phyloP scores from a whole-genome alignment of 2,888 invertebrate species.

The Lathronympha strigana region DNA sequence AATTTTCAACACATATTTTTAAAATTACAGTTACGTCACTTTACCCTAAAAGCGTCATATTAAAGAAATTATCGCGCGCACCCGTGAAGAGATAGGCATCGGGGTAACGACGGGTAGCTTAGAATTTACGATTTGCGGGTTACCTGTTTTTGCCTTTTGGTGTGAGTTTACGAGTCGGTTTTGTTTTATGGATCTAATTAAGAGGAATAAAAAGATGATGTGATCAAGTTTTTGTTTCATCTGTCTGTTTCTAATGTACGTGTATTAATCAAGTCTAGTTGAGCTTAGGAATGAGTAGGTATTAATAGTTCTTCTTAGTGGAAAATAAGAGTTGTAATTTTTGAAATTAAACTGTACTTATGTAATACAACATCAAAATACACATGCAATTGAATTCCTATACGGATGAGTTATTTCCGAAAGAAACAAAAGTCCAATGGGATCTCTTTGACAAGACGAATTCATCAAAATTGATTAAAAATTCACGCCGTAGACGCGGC shows the following conservation, averaged over 20 bases:
- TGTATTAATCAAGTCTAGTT: not conserved
- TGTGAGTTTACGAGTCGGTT: constrained; percentile 40
- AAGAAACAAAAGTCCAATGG: too few species aligned
- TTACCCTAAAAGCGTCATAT: constrained; percentile 46
- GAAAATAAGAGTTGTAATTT: too few species aligned
- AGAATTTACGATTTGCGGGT: constrained; percentile 61
- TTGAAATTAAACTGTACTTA: too few species aligned
- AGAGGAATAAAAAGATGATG: constrained; percentile 11
- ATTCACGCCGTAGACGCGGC: too few species aligned
- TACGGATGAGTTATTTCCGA: too few species aligned
- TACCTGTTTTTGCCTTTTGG: constrained; percentile 46
- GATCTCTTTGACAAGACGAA: too few species aligned
- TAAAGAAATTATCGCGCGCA: constrained; percentile 59
- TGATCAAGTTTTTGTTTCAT: constrained; percentile 1
- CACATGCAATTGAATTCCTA: too few species aligned
- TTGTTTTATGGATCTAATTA: constrained; percentile 25
- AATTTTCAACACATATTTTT: constrained; percentile 6
- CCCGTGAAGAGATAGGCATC: constrained; percentile 61
- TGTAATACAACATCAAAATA: too few species aligned
- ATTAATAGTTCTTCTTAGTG: too few species aligned
- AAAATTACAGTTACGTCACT: constrained; percentile 24
- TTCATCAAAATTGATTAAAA: too few species aligned
- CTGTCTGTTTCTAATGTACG: not conserved
- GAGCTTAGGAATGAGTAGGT: not conserved
- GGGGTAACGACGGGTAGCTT: constrained; percentile 58